phyloP scores from a whole-genome alignment of 2,797 vertebrate species.

The Paedocypris micromegethes region DNA sequence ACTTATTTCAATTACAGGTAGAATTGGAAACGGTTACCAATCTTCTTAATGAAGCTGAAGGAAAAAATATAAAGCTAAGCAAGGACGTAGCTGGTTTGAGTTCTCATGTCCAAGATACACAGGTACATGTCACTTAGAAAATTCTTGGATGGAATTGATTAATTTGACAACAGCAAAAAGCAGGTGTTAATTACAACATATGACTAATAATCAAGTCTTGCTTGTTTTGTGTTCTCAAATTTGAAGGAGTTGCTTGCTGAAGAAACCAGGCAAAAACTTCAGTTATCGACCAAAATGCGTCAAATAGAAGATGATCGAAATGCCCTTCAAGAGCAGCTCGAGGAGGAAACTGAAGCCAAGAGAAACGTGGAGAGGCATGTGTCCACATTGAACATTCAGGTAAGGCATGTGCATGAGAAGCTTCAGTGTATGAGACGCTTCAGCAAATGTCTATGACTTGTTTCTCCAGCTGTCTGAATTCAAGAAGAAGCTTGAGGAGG shows the following conservation, averaged over 20 bases:
- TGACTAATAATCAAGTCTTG: background rate
- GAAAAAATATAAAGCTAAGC: conserved; percentile 87
- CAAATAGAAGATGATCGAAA: conserved; percentile 88
- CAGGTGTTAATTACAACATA: no score
- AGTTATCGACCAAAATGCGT: conserved; percentile 84
- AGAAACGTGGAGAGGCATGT: conserved; percentile 84
- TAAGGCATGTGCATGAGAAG: conserved; percentile 43
- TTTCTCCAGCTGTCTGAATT: conserved; percentile 79
- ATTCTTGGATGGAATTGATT: background rate
- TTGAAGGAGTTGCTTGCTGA: conserved; percentile 89
- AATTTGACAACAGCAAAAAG: no score
- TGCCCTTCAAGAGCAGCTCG: conserved; percentile 86
- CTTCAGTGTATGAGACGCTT: background rate
- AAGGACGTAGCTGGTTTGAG: conserved; percentile 83
- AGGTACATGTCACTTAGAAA: conserved; percentile 62
- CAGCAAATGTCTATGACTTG: background rate
- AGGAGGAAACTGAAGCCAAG: conserved; percentile 87
- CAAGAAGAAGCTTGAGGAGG: conserved; percentile 91
- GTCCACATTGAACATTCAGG: conserved; percentile 86
- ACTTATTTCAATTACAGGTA: conserved; percentile 58
- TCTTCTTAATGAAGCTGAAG: conserved; percentile 84
- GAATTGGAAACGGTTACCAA: conserved; percentile 80
- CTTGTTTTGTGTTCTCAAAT: background rate
- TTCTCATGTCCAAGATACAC: conserved; percentile 89
- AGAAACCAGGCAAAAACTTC: conserved; percentile 89